Evolutionary conservation across 2,797 vertebrate species (phyloP).

Genomic region (Myotis myotis): DNA sequence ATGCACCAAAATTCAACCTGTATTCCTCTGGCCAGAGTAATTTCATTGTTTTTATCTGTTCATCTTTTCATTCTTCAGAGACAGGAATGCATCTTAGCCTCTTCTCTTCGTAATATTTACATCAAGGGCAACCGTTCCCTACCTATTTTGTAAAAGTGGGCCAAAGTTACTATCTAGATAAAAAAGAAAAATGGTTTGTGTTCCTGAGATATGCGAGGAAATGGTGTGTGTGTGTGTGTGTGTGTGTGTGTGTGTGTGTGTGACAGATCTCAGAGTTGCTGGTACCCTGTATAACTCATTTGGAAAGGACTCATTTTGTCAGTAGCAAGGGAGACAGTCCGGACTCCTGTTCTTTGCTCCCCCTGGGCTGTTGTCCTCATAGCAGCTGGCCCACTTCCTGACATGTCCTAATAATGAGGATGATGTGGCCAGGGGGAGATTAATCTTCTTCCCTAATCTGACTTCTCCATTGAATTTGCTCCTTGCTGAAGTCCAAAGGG

Average conservation of each 20-base stretch:
- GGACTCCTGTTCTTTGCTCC: constrained; percentile 40
- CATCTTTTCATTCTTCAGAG: constrained; percentile 54
- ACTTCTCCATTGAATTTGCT: constrained; percentile 65
- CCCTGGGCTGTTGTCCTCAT: constrained; percentile 50
- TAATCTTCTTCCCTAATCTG: constrained; percentile 58
- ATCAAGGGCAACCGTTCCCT: background rate
- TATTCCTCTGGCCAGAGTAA: background rate
- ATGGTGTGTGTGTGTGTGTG: background rate
- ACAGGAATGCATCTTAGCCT: background rate
- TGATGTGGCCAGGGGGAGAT: constrained; percentile 64
- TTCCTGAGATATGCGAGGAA: constrained; percentile 5
- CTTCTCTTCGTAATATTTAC: constrained; percentile 56
- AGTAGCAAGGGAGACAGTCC: constrained; percentile 47
- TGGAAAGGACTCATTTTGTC: constrained; percentile 62
- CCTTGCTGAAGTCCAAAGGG: constrained; percentile 55
- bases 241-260: background rate
- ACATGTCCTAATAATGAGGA: constrained; percentile 65
- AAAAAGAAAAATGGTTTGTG: background rate
- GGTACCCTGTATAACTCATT: background rate
- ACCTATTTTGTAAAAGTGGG: constrained; percentile 46
- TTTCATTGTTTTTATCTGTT: constrained; percentile 64
- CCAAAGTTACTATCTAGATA: constrained; percentile 37
- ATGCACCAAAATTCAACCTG: constrained; percentile 59
- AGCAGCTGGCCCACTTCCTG: constrained; percentile 61
- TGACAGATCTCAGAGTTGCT: background rate